Base-by-base conservation (phyloP, 2,113 vertebrate genomes). In the Riparia riparia region DNA sequence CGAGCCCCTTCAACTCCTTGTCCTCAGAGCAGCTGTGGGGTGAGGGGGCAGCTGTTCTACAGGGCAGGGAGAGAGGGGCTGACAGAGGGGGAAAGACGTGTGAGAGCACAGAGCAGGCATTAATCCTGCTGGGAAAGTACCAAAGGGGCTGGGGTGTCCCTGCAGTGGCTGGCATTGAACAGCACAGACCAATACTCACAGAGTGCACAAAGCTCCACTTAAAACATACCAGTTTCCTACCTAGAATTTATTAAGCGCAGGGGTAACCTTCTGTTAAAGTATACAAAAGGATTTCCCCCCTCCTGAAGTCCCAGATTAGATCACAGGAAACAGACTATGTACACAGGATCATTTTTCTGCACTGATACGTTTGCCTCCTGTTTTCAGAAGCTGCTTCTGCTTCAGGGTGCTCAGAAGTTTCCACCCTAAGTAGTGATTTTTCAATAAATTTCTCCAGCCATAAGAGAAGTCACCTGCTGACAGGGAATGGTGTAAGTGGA, bases 281-380 rank as follows among this genome's bases (percentile, higher is more conserved):
- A 14, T 22, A 49, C 44, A 73, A 69, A 85, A 18, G 5, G 54
- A 18, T 12, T 56, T 26, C 5, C 1, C 18, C 42, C 16, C 31
- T 25, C 8, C 14, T 42, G 17, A 42, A 42, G 32, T 61, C 39
- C 44, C 32, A 20, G 9, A 8, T 54, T 17, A 80, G 21, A 22
- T 51, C 32, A 53, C 37, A 71, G 50, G 31, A 83, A 56, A 47
- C 25, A 56, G 12, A 22, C 14, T 42, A 6, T 3, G 9, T 89
- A 32, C 24, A 9, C 4, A 1, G 39, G 8, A 29, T 34, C 4
- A 1, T 28, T 93, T 32, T 66, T 47, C 31, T 93, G 71, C 60
- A 45, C 34, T n/a, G 51, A 9, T 2, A 18, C 0, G 0, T 53
- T n/a, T 49, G 26, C 44, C 17, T 58, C 13, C 34, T 29, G 3